Evolutionary conservation across 2,888 invertebrate genomes (phyloP).

Genomic region (Dichetophora obliterata): DNA sequence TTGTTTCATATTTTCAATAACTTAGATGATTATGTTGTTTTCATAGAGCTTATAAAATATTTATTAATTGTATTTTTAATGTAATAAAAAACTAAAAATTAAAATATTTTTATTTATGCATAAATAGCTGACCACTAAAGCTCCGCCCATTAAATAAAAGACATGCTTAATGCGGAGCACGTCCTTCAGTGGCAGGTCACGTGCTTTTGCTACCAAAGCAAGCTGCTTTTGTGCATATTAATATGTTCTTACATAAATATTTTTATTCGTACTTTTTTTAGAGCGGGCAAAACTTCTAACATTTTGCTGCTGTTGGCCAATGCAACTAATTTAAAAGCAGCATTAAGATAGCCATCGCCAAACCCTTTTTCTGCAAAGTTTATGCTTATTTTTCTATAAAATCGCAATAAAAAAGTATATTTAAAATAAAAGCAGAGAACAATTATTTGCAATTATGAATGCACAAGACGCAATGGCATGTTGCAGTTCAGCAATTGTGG

Average conservation of each 20-base stretch:
- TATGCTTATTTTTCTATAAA: conserved; percentile 17
- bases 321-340: conserved; percentile 22
- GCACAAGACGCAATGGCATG: conserved; percentile 24
- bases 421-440: conserved; percentile 17
- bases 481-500: conserved; percentile 2
- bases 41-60: too few relatives aligned
- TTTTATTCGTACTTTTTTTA: not conserved
- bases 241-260: not conserved
- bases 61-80: too few relatives aligned
- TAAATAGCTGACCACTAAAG: not conserved
- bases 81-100: not conserved
- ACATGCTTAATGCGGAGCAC: conserved; percentile 18
- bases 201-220: conserved; percentile 20
- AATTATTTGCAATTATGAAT: conserved; percentile 29
- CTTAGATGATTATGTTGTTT: too few relatives aligned
- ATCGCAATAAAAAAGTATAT: not conserved
- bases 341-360: conserved; percentile 33
- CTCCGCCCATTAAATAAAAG: conserved; percentile 33
- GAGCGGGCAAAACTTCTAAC: not conserved
- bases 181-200: conserved; percentile 35
- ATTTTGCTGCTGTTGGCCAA: not conserved
- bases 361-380: conserved; percentile 31
- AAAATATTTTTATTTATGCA: not conserved
- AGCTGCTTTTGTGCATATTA: conserved; percentile 20
- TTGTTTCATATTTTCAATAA: not conserved